Conservation (phyloP, 2,888 invertebrate genomes). For the Melanotus villosus region DNA sequence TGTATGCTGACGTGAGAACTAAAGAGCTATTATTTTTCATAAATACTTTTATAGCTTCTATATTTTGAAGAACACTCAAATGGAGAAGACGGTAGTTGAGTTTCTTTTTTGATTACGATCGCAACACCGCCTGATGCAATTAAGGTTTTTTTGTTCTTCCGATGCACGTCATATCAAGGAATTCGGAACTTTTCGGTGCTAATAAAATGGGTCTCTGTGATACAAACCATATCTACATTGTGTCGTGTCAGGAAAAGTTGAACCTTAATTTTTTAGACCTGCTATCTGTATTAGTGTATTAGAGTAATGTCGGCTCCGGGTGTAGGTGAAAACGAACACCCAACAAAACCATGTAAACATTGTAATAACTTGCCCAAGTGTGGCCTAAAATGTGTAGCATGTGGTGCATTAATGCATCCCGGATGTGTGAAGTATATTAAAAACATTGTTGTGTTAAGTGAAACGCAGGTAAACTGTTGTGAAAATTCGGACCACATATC, state of each 20-base stretch:
- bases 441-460: no score
- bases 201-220: constrained; percentile 5
- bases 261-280: constrained; percentile 13
- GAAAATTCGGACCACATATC: no score
- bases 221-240: constrained; percentile 3
- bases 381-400: no score
- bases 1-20: no score
- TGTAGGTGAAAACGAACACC: no score
- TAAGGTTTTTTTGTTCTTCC: constrained; percentile 6
- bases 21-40: not conserved
- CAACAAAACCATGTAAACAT: no score
- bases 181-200: constrained; percentile 6
- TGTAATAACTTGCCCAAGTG: no score
- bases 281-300: no score
- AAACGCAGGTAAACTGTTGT: no score
- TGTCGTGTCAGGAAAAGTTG: constrained; percentile 6
- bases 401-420: no score
- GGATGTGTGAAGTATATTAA: no score
- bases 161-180: constrained; percentile 4
- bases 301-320: no score
- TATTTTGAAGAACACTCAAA: not conserved
- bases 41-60: constrained; percentile 2
- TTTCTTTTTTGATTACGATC: constrained; percentile 14
- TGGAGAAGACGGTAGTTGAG: not conserved
- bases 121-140: constrained; percentile 6